Evolutionary conservation across 2,113 vertebrate species (phyloP).

Genomic region (Polyodon spathula): DNA sequence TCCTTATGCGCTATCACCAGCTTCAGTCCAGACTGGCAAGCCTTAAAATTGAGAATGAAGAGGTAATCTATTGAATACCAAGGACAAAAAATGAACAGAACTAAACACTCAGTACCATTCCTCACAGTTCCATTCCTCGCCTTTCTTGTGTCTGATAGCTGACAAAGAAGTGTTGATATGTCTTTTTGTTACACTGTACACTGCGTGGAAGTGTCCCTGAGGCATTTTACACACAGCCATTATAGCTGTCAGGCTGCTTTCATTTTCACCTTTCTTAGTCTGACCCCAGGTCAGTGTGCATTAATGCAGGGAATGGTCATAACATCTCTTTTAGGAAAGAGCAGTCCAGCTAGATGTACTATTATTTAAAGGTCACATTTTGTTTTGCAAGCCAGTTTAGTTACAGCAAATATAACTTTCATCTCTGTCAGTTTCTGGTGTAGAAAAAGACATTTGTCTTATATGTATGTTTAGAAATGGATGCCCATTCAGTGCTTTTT

Average conservation of each 20-base stretch:
- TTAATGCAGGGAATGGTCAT: neutral
- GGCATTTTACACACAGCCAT: conserved; percentile 19
- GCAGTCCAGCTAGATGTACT: conserved; percentile 10
- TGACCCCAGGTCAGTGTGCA: conserved; percentile 15
- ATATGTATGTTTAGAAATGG: too few relatives aligned
- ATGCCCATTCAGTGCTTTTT: too few relatives aligned
- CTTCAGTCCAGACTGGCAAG: conserved; percentile 90
- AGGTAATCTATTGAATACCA: conserved; percentile 55
- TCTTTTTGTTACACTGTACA: conserved; percentile 32
- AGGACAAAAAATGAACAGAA: neutral
- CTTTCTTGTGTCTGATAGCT: conserved; percentile 15
- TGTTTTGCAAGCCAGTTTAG: conserved; percentile 15
- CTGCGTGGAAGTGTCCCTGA: conserved; percentile 22
- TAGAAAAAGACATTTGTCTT: too few relatives aligned
- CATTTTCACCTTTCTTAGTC: conserved; percentile 14
- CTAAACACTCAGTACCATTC: too few relatives aligned
- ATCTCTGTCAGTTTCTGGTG: too few relatives aligned
- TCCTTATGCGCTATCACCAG: conserved; percentile 93
- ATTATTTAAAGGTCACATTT: conserved; percentile 31
- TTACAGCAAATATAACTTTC: too few relatives aligned
- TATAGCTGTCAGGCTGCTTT: conserved; percentile 13
- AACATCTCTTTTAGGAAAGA: conserved; percentile 1
- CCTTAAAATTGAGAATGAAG: conserved; percentile 94
- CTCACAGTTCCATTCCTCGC: conserved; percentile 23
- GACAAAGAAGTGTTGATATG: conserved; percentile 29